Evolutionary conservation across 2,797 vertebrate species (phyloP), one percentile per base, ranked within the genome.

Genomic region (Enoplosus armatus): DNA sequence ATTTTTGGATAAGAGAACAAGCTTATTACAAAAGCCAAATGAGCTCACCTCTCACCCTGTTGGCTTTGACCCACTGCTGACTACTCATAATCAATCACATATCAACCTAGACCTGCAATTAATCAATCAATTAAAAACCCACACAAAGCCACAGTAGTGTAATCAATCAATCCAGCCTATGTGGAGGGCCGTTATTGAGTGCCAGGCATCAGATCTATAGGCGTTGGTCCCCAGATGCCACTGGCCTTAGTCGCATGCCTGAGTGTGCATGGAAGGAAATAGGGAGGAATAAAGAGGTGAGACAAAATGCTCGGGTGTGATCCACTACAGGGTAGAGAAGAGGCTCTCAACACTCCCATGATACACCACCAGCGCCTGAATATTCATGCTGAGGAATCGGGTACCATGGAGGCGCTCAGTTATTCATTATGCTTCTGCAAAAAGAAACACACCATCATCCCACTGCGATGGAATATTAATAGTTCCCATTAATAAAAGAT

Each of bases 401-500:
- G 87, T 87, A 87, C 90, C 87, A 81, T 87, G 55, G 93, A 94
- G 93, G 89, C 85, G 79, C 92, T 95, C 93, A 95, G 93, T 95
- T 95, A 95, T 95, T 95, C 94, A 94, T 95, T 93, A 93, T 93
- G 93, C 93, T 88, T 91, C 92, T 94, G 92, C 89, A 94, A 93
- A 92, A 94, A 91, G 93, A 95, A 94, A 94, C 92, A 93, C 85
- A 86, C 90, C 93, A 91, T 85, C 75, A 78, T 94, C 94, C 94
- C 94, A 90, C 83, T 89, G 93, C 86, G 85, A 93, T 95, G 91
- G 93, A 96, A 95, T 96, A 95, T 96, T 96, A 95, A 95, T 92
- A 89, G 90, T 79, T 72, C 45, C 81, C 93, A 95, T 96, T 95
- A 96, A 96, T 96, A 95, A 95, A 95, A 95, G 89, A 95, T 95